Evolutionary conservation across 2,888 invertebrate genomes (phyloP).

Genomic region (Drosophila nigritarsus): DNA sequence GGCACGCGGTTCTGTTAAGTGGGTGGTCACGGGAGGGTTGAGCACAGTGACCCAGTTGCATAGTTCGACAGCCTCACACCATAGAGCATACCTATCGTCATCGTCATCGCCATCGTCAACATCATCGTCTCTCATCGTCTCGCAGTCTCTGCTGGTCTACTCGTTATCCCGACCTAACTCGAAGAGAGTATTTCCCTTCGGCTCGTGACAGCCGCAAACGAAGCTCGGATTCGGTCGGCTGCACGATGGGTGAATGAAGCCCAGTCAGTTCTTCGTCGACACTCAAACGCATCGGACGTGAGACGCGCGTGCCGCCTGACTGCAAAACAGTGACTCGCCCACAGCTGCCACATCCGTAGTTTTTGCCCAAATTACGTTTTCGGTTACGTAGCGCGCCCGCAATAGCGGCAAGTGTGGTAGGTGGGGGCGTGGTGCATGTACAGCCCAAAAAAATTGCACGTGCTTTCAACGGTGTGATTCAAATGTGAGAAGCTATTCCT

Average conservation of each 20-base stretch:
- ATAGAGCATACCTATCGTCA: conserved; percentile 11
- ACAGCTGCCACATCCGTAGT: conserved; percentile 16
- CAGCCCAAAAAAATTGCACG: conserved; percentile 54
- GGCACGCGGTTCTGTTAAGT: background rate
- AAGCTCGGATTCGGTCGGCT: conserved; percentile 10
- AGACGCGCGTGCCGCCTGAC: conserved; percentile 26
- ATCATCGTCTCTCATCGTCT: conserved; percentile 14
- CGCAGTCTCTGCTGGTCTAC: conserved; percentile 1
- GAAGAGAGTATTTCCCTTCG: conserved; percentile 63
- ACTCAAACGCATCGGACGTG: conserved; percentile 47
- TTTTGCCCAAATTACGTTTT: conserved; percentile 20
- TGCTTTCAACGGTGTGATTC: conserved; percentile 39
- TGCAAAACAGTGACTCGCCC: conserved; percentile 6
- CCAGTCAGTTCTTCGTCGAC: conserved; percentile 52
- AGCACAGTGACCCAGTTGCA: conserved; percentile 63
- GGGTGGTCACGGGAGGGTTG: background rate
- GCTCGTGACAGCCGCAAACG: background rate
- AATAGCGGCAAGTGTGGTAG: background rate
- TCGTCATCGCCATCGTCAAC: conserved; percentile 7
- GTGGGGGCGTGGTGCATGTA: conserved; percentile 20
- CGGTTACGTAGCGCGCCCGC: conserved; percentile 9
- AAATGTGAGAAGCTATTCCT: conserved; percentile 47
- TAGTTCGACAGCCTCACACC: conserved; percentile 57
- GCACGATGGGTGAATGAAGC: background rate
- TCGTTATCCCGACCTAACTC: conserved; percentile 22